These are phyloP conservation scores for Heteromormyrus szaboi DNA, from an alignment of 2,797 vertebrate species.

Conservation along the genomic window DNA sequence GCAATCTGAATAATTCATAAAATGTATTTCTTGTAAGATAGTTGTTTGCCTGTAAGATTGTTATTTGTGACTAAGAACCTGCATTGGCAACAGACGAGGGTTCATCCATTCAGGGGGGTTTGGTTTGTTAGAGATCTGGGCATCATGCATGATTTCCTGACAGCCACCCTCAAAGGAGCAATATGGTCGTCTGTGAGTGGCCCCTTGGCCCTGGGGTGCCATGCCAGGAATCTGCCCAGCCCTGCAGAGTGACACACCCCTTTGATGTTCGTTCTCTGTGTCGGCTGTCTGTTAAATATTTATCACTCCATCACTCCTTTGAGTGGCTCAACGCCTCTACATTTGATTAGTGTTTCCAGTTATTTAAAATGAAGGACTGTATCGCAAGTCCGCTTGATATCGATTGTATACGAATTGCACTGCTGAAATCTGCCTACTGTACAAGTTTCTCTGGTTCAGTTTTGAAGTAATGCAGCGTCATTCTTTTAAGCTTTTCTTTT, in stretches of 20 bases:
- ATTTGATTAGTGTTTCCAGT: background rate
- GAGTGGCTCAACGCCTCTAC: background rate
- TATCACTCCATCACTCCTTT: background rate
- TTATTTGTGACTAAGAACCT: background rate
- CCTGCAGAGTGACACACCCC: background rate
- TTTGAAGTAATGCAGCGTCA: background rate
- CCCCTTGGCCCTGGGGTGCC: background rate
- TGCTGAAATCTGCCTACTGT: background rate
- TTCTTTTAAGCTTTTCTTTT: background rate
- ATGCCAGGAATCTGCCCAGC: background rate
- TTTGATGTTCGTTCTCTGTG: background rate
- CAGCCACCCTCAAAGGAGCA: background rate
- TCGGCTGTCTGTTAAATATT: background rate
- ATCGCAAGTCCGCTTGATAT: background rate
- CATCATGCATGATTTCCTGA: background rate
- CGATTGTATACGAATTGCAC: background rate
- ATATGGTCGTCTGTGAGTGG: background rate
- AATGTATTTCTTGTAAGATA: constrained; percentile 6
- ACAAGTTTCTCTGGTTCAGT: background rate
- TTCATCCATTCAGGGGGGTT: background rate
- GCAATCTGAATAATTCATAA: background rate
- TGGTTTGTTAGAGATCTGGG: background rate
- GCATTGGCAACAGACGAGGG: background rate
- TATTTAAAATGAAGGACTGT: background rate
- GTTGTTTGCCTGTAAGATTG: background rate